Evolutionary conservation across 2,888 invertebrate species (phyloP).

Genomic region (Oasisia sp.): DNA sequence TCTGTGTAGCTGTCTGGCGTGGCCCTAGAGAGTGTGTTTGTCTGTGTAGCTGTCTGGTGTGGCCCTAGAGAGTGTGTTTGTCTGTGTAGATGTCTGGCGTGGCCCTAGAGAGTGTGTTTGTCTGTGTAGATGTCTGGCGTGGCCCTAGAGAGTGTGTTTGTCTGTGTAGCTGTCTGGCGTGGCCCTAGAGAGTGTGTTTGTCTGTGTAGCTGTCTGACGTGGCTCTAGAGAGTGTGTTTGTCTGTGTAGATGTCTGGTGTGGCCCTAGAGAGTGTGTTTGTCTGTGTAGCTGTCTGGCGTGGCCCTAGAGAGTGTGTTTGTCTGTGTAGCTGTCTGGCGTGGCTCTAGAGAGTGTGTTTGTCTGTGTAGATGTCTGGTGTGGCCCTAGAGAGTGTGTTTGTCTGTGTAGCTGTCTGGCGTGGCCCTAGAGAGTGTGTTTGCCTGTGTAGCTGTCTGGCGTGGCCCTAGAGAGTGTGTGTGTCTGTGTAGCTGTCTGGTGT

Average conservation of each 20-base stretch:
- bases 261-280: background rate
- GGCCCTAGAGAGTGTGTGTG: conserved; percentile 22
- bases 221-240: conserved; percentile 20
- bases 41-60: background rate
- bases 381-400: conserved; percentile 23
- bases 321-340: background rate
- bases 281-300: background rate
- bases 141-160: conserved; percentile 20
- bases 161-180: background rate
- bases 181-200: conserved; percentile 23
- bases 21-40: conserved; percentile 23
- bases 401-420: background rate
- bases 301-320: conserved; percentile 21
- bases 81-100: background rate
- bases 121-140: background rate
- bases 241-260: background rate
- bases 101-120: conserved; percentile 23
- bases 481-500: background rate
- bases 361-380: background rate
- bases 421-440: conserved; percentile 20
- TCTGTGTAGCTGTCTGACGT: background rate
- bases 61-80: conserved; percentile 20
- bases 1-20: background rate
- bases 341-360: conserved; percentile 21
- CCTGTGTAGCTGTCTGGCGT: background rate